Conservation (phyloP, 2,888 invertebrate genomes). For the Hesperia comma region DNA sequence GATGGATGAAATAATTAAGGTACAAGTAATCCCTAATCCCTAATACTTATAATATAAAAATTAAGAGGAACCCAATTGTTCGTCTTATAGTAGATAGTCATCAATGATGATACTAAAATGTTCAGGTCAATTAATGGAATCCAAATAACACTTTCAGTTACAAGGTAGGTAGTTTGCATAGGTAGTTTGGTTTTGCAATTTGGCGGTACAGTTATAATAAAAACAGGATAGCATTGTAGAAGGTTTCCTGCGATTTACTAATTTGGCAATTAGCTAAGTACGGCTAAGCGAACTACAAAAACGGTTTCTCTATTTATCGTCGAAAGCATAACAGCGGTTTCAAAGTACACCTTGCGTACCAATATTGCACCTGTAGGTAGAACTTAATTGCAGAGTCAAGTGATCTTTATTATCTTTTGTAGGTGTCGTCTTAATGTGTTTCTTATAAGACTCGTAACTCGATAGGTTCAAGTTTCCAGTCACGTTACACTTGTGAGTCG, state of each 20-base stretch:
- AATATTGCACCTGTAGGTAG: conserved; percentile 20
- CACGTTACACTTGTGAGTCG: conserved; percentile 13
- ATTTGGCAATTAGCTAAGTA: conserved; percentile 34
- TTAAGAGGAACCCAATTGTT: too few species aligned
- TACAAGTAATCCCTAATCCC: too few species aligned
- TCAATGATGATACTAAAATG: too few species aligned
- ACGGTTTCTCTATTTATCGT: conserved; percentile 25
- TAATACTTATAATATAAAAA: too few species aligned
- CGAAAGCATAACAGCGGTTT: background rate
- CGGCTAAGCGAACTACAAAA: background rate
- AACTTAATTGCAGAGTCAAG: conserved; percentile 7
- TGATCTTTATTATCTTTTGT: conserved; percentile 33
- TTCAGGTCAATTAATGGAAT: too few species aligned
- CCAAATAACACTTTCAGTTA: background rate
- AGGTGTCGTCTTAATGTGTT: conserved; percentile 28
- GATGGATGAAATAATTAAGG: too few species aligned
- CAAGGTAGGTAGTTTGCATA: conserved; percentile 18
- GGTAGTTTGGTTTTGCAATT: conserved; percentile 29
- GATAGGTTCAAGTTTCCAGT: conserved; percentile 23
- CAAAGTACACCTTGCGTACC: conserved; percentile 1
- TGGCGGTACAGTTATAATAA: conserved; percentile 22
- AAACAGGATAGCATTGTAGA: conserved; percentile 26
- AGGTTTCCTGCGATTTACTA: conserved; percentile 35
- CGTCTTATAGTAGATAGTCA: too few species aligned
- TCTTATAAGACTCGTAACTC: conserved; percentile 23